A percentile compares a stretch with the other conserved stretches of the same genome.
These are phyloP conservation scores for Schmidtea mediterranea DNA, from an alignment of 1,140 invertebrate species.

Conservation along the genomic window DNA sequence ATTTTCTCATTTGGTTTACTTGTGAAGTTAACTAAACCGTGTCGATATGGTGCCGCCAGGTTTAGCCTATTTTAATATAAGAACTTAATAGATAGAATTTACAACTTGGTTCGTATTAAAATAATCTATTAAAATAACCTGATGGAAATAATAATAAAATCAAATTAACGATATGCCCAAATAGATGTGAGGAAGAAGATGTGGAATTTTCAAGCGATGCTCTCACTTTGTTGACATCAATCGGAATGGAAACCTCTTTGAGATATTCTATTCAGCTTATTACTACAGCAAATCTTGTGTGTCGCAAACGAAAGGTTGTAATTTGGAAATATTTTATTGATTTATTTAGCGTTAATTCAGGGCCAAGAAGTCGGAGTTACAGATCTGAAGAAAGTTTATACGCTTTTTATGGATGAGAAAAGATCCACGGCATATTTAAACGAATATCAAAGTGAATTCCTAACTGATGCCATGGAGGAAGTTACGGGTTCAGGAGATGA, in stretches of 20 bases:
- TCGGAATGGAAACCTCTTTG: conserved; percentile 66
- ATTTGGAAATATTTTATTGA: too few species aligned
- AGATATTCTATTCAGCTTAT: conserved; percentile 95
- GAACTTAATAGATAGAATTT: too few species aligned
- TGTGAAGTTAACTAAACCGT: too few species aligned
- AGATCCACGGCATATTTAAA: conserved; percentile 69
- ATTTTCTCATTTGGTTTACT: too few species aligned
- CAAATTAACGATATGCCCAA: too few species aligned
- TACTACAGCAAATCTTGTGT: conserved; percentile 65
- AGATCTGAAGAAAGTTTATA: conserved; percentile 77
- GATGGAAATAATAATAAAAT: too few species aligned
- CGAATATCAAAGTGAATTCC: conserved; percentile 78
- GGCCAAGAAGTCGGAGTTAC: conserved; percentile 41
- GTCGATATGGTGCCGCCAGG: too few species aligned
- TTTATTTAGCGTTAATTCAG: too few species aligned
- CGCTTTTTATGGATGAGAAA: conserved; percentile 67
- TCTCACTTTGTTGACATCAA: conserved; percentile 58
- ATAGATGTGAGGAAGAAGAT: conserved; percentile 57
- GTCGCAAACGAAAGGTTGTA: conserved; percentile 45
- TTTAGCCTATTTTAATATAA: too few species aligned
- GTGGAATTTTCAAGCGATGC: conserved; percentile 76
- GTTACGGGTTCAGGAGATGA: not conserved
- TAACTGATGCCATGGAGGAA: conserved; percentile 39
- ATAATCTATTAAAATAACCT: too few species aligned
- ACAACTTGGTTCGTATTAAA: too few species aligned